These are phyloP conservation scores for Lagria hirta DNA, from an alignment of 2,888 invertebrate genomes.

Conservation along the genomic window DNA sequence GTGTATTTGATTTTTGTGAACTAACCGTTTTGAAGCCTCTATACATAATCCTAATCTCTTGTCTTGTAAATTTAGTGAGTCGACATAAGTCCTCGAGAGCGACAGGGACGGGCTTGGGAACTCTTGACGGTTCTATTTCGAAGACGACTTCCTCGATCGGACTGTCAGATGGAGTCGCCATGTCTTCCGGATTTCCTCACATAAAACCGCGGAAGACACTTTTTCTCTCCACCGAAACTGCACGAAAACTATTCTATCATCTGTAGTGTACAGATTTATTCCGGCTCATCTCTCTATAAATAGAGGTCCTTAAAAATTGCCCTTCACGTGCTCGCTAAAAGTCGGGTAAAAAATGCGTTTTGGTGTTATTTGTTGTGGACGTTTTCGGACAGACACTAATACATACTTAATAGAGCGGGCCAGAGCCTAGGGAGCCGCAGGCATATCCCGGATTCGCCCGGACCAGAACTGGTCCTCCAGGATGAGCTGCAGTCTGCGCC, in stretches of 20 bases:
- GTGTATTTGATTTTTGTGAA: too few species aligned
- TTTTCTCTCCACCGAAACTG: constrained; percentile 28
- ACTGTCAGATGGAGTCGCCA: constrained; percentile 86
- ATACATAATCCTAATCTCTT: constrained; percentile 96
- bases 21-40: constrained; percentile 94
- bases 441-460: constrained; percentile 47
- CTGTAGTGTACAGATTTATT: constrained; percentile 35
- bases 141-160: constrained; percentile 85
- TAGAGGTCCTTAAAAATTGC: constrained; percentile 25
- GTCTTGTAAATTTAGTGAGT: constrained; percentile 92
- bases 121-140: constrained; percentile 77
- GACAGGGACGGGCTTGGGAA: constrained; percentile 81
- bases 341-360: not conserved
- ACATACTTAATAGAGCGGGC: constrained; percentile 9
- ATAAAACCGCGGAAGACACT: constrained; percentile 23
- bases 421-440: constrained; percentile 16
- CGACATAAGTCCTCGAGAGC: constrained; percentile 88
- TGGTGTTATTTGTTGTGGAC: constrained; percentile 16
- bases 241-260: constrained; percentile 36
- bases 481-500: constrained; percentile 44
- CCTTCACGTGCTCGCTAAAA: constrained; percentile 17
- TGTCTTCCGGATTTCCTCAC: constrained; percentile 45
- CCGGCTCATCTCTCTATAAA: constrained; percentile 38
- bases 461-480: constrained; percentile 41
- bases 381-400: constrained; percentile 9